Evolutionary conservation across 2,797 vertebrate species (phyloP).

Genomic region (Odontamblyopus lacepedii): DNA sequence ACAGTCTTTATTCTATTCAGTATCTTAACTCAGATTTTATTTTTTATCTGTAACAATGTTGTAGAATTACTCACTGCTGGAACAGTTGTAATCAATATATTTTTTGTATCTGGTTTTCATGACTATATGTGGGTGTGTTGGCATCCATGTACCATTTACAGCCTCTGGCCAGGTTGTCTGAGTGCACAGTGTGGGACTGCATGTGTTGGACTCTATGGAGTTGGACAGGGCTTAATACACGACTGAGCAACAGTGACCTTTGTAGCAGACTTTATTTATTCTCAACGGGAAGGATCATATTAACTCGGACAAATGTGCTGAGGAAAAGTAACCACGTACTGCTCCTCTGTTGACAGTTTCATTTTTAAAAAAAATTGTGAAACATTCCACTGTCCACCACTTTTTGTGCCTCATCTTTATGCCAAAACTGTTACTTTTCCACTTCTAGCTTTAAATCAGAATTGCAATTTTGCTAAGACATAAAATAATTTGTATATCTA

Average conservation of each 20-base stretch:
- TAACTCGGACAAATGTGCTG: conserved; percentile 50
- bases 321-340: conserved; percentile 42
- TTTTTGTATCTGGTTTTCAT: conserved; percentile 77
- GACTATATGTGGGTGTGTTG: conserved; percentile 71
- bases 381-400: conserved; percentile 7
- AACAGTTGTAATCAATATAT: conserved; percentile 93
- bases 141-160: conserved; percentile 75
- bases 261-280: conserved; percentile 76
- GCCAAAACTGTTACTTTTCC: conserved; percentile 40
- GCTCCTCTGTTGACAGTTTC: conserved; percentile 6
- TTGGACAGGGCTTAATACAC: conserved; percentile 67
- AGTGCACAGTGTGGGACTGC: conserved; percentile 62
- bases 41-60: conserved; percentile 87
- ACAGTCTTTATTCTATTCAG: conserved; percentile 87
- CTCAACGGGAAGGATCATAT: conserved; percentile 54
- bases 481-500: conserved; percentile 37
- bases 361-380: conserved; percentile 4
- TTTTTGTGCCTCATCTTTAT: conserved; percentile 39
- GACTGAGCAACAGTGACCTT: conserved; percentile 66
- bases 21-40: conserved; percentile 89
- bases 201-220: conserved; percentile 63
- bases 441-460: conserved; percentile 17
- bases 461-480: conserved; percentile 10
- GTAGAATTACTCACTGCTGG: conserved; percentile 98
- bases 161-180: conserved; percentile 86